These are phyloP conservation scores for Caenorhabditis elegans DNA, from an alignment of 1,140 invertebrate species.

Conservation along the genomic window WBcel235 BX284605.5:20830001-20830500, in stretches of 20 bases:
- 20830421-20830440: background rate
- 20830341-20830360: no score
- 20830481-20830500: no score
- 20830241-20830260: no score
- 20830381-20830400: background rate
- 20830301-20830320: no score
- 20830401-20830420: background rate
- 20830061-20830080: no score
- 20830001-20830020: no score
- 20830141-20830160: background rate
- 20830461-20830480: background rate
- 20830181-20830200: background rate
- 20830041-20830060: no score
- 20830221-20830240: background rate
- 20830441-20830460: background rate
- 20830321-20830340: no score
- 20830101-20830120: no score
- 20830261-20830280: background rate
- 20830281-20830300: background rate
- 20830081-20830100: no score
- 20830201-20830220: slow-evolving; percentile 6
- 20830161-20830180: background rate
- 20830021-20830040: no score
- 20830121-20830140: slow-evolving; percentile 4
- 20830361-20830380: no score